Conservation (phyloP, 2,888 invertebrate genomes). For the Sturmia bella region DNA sequence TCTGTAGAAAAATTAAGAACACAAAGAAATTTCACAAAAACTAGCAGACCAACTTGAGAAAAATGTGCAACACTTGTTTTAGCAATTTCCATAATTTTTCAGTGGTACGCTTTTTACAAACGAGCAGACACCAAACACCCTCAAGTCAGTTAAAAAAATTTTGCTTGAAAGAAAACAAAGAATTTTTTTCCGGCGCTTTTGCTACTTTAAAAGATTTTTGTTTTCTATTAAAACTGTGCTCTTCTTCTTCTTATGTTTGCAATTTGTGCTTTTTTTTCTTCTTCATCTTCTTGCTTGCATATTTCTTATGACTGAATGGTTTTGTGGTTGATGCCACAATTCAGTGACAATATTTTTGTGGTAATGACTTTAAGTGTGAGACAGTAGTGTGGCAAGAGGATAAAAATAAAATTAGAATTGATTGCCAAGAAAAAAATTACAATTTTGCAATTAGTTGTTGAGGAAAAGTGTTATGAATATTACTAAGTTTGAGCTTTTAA, state of each 20-base stretch:
- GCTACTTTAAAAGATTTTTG: constrained; percentile 47
- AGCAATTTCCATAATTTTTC: constrained; percentile 69
- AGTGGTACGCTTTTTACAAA: constrained; percentile 49
- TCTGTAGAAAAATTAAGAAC: constrained; percentile 29
- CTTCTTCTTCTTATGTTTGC: constrained; percentile 45
- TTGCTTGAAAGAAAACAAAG: constrained; percentile 26
- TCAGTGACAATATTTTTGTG: constrained; percentile 49
- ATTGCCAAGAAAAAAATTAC: neutral
- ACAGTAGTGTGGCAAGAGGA: constrained; percentile 35
- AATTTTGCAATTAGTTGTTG: neutral
- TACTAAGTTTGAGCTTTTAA: no score
- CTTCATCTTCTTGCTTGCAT: neutral
- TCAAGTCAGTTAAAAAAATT: constrained; percentile 31
- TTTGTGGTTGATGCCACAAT: constrained; percentile 56
- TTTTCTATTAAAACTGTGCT: constrained; percentile 35
- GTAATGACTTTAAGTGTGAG: constrained; percentile 46
- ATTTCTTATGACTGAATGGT: constrained; percentile 10
- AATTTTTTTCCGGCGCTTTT: constrained; percentile 35
- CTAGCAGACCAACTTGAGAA: constrained; percentile 45
- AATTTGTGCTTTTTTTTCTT: constrained; percentile 45
- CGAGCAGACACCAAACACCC: constrained; percentile 53
- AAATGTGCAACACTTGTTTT: constrained; percentile 69
- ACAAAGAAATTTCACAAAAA: constrained; percentile 7
- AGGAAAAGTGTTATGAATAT: no score
- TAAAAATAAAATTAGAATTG: neutral